Conservation (phyloP, 2,888 invertebrate genomes). For the Myopa tessellatipennis region DNA sequence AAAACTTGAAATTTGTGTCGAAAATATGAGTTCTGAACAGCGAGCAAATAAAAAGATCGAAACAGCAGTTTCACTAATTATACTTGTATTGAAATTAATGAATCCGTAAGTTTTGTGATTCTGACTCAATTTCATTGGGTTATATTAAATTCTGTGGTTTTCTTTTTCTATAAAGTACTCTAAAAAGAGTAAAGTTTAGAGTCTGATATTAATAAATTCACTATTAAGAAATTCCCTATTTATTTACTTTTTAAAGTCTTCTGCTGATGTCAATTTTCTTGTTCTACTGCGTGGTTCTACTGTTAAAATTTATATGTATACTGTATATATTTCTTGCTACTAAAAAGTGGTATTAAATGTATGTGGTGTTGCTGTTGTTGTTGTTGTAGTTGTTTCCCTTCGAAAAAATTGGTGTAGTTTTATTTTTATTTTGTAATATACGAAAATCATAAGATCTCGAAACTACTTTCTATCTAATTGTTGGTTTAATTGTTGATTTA, state of each 20-base stretch:
- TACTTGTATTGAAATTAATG: too few relatives aligned
- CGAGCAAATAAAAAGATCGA: too few relatives aligned
- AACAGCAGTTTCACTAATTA: too few relatives aligned
- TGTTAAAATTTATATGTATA: too few relatives aligned
- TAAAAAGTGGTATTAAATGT: constrained; percentile 28
- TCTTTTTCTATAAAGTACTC: too few relatives aligned
- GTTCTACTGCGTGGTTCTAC: background rate
- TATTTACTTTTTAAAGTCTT: constrained; percentile 35
- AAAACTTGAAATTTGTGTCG: too few relatives aligned
- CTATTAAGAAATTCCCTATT: constrained; percentile 40
- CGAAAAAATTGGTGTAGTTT: constrained; percentile 36
- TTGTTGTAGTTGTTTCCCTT: constrained; percentile 33
- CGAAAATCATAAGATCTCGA: constrained; percentile 23
- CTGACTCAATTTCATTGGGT: too few relatives aligned
- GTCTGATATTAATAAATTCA: too few relatives aligned
- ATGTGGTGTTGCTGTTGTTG: constrained; percentile 14
- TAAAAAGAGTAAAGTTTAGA: too few relatives aligned
- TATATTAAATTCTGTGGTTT: too few relatives aligned
- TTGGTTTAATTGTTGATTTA: constrained; percentile 1
- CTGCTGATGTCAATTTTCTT: constrained; percentile 31
- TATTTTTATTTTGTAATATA: constrained; percentile 10
- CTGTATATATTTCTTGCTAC: constrained; percentile 13
- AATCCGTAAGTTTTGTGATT: too few relatives aligned
- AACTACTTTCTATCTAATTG: constrained; percentile 24
- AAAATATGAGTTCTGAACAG: too few relatives aligned